Percentiles rank a stretch among this genome's conserved stretches.
Evolutionary conservation across 1,140 invertebrate genomes (phyloP).

Genomic region (Drosophila athabasca): DNA sequence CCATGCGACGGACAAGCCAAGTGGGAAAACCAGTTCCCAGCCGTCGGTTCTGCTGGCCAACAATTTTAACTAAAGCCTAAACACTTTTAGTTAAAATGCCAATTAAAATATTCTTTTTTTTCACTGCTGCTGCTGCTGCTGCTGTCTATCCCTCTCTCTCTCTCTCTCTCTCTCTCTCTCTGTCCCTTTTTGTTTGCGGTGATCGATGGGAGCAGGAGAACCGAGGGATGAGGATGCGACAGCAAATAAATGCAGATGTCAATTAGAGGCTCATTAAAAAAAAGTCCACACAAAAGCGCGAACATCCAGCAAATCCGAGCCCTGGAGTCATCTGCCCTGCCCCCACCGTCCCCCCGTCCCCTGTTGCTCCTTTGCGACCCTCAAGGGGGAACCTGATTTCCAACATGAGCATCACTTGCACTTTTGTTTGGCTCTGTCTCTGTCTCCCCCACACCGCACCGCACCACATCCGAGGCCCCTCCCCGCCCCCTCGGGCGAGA

Average conservation of each 20-base stretch:
- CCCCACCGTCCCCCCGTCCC: too few species aligned
- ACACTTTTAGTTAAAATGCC: constrained; percentile 84
- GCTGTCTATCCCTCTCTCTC: constrained; percentile 2
- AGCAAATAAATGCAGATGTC: constrained; percentile 83
- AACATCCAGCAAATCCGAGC: constrained; percentile 26
- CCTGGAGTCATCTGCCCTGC: constrained; percentile 49
- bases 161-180: constrained; percentile 25
- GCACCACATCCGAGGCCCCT: too few species aligned
- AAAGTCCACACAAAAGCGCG: constrained; percentile 53
- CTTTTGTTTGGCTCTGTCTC: constrained; percentile 64
- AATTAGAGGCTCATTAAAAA: constrained; percentile 84
- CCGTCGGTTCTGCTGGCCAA: constrained; percentile 49
- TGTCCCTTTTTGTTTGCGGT: constrained; percentile 29
- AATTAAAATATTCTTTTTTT: constrained; percentile 83
- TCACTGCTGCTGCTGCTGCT: too few species aligned
- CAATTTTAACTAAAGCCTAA: constrained; percentile 84
- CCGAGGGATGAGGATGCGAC: constrained; percentile 34
- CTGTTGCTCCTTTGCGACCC: background rate
- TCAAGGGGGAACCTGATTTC: constrained; percentile 56
- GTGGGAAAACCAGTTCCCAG: constrained; percentile 62
- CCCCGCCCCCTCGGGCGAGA: background rate
- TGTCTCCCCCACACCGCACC: background rate
- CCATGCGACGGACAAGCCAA: background rate
- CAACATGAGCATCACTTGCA: constrained; percentile 81
- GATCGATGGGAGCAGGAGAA: constrained; percentile 65